phyloP scores from a whole-genome alignment of 2,888 invertebrate genomes.

The Morpho achilles region DNA sequence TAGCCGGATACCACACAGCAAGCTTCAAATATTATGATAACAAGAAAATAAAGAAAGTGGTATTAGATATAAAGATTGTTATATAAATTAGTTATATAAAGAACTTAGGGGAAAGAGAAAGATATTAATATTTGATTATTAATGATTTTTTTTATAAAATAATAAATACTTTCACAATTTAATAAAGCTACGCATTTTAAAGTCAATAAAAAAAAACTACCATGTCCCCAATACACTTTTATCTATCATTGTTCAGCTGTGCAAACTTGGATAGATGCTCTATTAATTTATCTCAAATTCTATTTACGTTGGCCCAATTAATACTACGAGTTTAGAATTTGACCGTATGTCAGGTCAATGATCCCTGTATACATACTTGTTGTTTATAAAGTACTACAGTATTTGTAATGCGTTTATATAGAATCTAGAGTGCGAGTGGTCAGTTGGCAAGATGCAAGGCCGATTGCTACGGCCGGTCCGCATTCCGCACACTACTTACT shows the following conservation, averaged over 20 bases:
- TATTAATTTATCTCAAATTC: constrained; percentile 23
- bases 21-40: no score
- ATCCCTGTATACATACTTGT: constrained; percentile 22
- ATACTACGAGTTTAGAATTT: constrained; percentile 25
- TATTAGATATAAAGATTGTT: no score
- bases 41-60: no score
- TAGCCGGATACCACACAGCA: no score
- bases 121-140: no score
- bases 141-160: no score
- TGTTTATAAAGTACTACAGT: constrained; percentile 20
- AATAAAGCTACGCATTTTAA: no score
- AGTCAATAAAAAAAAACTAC: no score
- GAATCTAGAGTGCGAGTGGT: constrained; percentile 53
- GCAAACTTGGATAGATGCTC: constrained; percentile 12
- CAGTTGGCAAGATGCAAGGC: constrained; percentile 73
- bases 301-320: constrained; percentile 29
- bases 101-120: no score
- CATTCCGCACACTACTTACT: constrained; percentile 65
- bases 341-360: constrained; percentile 28
- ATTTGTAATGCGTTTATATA: constrained; percentile 26
- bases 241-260: constrained; percentile 9
- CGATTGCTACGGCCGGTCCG: constrained; percentile 56
- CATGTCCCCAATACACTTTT: not conserved
- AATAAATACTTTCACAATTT: no score
- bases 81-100: no score